A percentile compares a stretch with the other conserved stretches of the same genome.
Conservation (phyloP, 2,888 invertebrate genomes). For the Drosophila vallismaia region DNA sequence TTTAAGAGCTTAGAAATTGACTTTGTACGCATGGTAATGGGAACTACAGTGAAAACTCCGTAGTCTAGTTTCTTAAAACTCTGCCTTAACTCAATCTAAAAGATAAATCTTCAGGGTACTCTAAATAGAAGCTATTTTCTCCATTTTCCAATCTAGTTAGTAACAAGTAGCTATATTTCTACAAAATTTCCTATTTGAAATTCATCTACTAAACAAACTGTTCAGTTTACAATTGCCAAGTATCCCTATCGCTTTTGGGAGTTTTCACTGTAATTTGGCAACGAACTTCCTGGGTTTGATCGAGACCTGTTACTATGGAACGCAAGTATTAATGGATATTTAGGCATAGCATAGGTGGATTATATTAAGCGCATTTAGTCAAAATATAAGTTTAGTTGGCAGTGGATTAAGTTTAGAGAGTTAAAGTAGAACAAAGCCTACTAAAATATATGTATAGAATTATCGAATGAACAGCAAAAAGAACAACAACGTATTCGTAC, state of each 20-base stretch:
- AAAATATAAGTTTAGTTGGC: conserved; percentile 30
- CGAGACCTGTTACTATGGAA: conserved; percentile 30
- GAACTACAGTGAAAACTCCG: conserved; percentile 27
- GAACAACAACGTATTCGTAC: conserved; percentile 78
- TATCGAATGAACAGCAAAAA: conserved; percentile 29
- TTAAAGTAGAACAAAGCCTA: conserved; percentile 29
- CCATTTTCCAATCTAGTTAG: neutral
- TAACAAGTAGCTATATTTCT: neutral
- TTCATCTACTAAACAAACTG: neutral
- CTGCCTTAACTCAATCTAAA: neutral
- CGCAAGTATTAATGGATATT: conserved; percentile 38
- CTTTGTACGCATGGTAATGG: conserved; percentile 43
- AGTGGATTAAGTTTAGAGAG: conserved; percentile 14
- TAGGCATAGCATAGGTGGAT: conserved; percentile 31
- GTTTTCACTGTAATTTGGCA: conserved; percentile 36
- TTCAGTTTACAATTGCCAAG: neutral
- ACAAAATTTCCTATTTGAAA: neutral
- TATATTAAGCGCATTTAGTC: conserved; percentile 51
- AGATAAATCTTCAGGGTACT: conserved; percentile 1
- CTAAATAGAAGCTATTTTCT: neutral
- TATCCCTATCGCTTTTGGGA: neutral
- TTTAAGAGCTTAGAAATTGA: conserved; percentile 73
- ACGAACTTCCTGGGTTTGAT: conserved; percentile 51
- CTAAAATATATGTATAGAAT: conserved; percentile 5
- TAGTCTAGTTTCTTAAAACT: neutral